Evolutionary conservation across 2,113 vertebrate genomes (phyloP), one percentile per base, ranked within the genome.

Genomic region (Ornithorhynchus anatinus): DNA sequence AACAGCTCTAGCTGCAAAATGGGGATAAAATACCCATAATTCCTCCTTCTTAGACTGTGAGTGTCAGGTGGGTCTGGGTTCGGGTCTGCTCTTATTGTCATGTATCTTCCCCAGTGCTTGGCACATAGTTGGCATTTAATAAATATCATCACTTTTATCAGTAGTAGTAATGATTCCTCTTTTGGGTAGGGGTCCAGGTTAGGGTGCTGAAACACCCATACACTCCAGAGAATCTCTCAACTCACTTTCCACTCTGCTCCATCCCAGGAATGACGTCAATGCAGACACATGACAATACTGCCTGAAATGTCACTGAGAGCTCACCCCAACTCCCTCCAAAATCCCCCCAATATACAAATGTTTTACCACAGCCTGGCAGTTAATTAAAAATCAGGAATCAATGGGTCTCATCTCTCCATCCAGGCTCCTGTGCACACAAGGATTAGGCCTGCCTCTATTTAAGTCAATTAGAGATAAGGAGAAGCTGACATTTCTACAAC

Each of bases 381-480:
- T 93, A 92, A 94, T 92, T 93, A 91, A 93, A 92, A 91, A 93
- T 77, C 59, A 79, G 89, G 77, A 93, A 92, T 92, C 91, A 92
- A 89, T 92, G 85, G 89, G 75, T 87, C 89, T 89, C 91, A 92
- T 93, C 90, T 91, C 80, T 76, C 81, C 80, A 82, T 88, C 89
- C 85, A 83, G 87, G 91, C 90, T 87, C 76, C 92, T 92, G 84
- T 79, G 89, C 92, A 90, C 87, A 89, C 86, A 81, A 69, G 92
- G 92, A 92, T 94, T 93, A 93, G 88, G 88, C 88, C 22, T 64
- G 71, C 86, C 80, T 82, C 87, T 85, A 87, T 86, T 89, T 91
- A 91, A 93, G 91, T 92, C 92, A 93, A 91, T 94, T 92, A 93
- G 86, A 92, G 93, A 94, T 93, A 93, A 94, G 90, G 89, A 72